phyloP scores from a whole-genome alignment of 1,140 invertebrate genomes.

The Phthorimaea operculella region DNA sequence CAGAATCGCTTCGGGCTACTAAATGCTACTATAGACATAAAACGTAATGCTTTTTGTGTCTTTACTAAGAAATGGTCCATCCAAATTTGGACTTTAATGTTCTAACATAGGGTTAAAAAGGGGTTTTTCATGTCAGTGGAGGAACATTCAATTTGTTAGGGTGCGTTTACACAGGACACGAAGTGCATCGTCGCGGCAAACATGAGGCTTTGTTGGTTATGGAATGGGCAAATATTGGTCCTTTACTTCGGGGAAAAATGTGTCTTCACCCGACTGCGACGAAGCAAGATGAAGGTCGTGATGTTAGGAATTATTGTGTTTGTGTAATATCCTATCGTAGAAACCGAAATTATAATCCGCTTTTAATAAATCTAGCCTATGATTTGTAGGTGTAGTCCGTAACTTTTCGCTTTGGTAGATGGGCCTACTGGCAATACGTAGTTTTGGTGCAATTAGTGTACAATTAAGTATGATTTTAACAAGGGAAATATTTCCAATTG shows the following conservation, averaged over 20 bases:
- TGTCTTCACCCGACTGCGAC: constrained; percentile 17
- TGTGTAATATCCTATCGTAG: no score
- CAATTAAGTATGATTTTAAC: no score
- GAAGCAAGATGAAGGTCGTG: no score
- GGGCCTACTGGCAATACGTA: no score
- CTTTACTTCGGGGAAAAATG: constrained; percentile 61
- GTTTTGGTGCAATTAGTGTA: no score
- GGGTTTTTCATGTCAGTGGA: constrained; percentile 13
- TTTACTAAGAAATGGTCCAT: constrained; percentile 20
- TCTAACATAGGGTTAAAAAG: constrained; percentile 26
- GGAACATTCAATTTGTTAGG: constrained; percentile 59
- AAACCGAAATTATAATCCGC: no score
- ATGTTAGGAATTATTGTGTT: no score
- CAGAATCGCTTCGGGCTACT: constrained; percentile 53
- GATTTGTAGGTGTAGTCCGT: no score
- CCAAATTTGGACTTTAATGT: constrained; percentile 26
- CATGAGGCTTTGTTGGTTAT: constrained; percentile 60
- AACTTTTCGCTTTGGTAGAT: no score
- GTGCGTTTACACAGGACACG: constrained; percentile 59
- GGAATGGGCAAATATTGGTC: constrained; percentile 58
- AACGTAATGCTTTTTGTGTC: constrained; percentile 52
- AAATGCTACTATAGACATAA: constrained; percentile 60
- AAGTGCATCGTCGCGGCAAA: constrained; percentile 62
- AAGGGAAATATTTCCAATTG: no score
- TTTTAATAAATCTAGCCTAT: no score